Evolutionary conservation across 2,113 vertebrate genomes (phyloP).

Genomic region (Sprattus sprattus): DNA sequence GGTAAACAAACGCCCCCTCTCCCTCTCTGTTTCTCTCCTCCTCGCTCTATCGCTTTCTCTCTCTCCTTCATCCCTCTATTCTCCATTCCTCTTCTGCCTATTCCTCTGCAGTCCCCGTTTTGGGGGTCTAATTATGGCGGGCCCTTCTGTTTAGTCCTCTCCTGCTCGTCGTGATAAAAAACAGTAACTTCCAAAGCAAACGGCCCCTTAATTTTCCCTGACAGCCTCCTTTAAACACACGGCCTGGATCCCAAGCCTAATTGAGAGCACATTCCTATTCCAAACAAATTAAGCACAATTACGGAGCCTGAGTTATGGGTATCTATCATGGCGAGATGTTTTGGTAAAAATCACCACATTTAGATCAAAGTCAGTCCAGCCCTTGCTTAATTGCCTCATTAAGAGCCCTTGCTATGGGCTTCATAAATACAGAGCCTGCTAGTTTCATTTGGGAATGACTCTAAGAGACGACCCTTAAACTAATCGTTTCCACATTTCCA

Average conservation of each 20-base stretch:
- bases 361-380: constrained; percentile 97
- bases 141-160: constrained; percentile 80
- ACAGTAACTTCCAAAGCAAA: constrained; percentile 92
- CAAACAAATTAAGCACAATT: constrained; percentile 99
- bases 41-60: neutral
- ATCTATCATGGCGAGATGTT: constrained; percentile 98
- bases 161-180: constrained; percentile 88
- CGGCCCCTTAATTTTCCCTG: constrained; percentile 97
- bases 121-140: constrained; percentile 77
- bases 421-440: constrained; percentile 87
- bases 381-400: constrained; percentile 99
- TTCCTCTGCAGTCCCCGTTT: constrained; percentile 59
- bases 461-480: constrained; percentile 87
- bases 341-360: constrained; percentile 99
- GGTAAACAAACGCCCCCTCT: neutral
- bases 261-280: constrained; percentile 99
- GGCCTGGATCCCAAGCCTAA: constrained; percentile 88
- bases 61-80: constrained; percentile 17
- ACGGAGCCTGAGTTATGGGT: constrained; percentile 99
- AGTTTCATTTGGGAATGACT: constrained; percentile 95
- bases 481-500: constrained; percentile 98
- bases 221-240: constrained; percentile 95
- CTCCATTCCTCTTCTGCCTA: neutral
- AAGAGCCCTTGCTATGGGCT: constrained; percentile 87
- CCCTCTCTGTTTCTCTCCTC: neutral